Evolutionary conservation across 2,113 vertebrate species (phyloP).

Genomic region (Etia nguti): DNA sequence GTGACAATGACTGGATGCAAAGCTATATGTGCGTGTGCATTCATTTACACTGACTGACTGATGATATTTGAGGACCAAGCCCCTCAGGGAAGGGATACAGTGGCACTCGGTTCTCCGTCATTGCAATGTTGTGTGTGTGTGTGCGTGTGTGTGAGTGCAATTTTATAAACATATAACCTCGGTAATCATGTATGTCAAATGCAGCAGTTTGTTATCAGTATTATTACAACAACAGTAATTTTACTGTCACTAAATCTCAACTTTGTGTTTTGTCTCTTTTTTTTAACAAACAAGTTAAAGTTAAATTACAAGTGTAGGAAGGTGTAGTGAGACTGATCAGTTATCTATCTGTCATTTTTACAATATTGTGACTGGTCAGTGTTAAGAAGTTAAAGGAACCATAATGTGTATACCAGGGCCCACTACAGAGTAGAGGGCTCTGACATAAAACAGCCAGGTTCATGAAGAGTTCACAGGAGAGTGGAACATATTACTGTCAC

Average conservation of each 20-base stretch:
- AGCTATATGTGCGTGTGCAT: neutral
- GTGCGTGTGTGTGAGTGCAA: no score
- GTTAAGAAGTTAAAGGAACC: neutral
- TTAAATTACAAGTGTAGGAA: neutral
- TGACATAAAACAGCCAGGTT: neutral
- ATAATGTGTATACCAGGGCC: neutral
- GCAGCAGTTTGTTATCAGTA: neutral
- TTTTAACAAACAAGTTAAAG: neutral
- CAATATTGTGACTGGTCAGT: neutral
- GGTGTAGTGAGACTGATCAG: neutral
- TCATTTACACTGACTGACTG: neutral
- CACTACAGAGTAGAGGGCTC: neutral
- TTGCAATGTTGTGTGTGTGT: neutral
- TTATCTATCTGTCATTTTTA: neutral
- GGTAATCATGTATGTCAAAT: neutral
- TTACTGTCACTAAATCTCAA: neutral
- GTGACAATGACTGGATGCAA: conserved; percentile 17
- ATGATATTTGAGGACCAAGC: conserved; percentile 19
- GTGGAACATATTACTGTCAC: neutral
- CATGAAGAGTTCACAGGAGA: neutral
- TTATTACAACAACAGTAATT: neutral
- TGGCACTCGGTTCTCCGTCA: neutral
- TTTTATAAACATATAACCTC: neutral
- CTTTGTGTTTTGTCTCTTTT: neutral
- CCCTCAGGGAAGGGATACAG: conserved; percentile 7